Evolutionary conservation across 2,113 vertebrate species (phyloP).

Genomic region (Dolichotis patagonum): DNA sequence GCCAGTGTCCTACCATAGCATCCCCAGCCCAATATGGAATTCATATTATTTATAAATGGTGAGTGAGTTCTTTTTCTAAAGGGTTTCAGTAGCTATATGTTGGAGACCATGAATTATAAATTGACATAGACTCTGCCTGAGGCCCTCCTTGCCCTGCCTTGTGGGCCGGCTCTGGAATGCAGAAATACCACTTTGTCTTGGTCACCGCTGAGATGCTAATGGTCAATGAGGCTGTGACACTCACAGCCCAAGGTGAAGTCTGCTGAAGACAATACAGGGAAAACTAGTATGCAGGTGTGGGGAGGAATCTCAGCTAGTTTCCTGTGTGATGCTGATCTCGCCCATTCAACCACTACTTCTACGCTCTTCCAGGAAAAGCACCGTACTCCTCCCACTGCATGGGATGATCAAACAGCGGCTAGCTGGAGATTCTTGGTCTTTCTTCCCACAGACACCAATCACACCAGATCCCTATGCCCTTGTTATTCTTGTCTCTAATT

Average conservation of each 20-base stretch:
- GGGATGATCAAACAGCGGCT: not conserved
- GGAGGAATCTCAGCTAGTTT: not conserved
- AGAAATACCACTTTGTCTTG: not conserved
- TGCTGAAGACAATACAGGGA: not conserved
- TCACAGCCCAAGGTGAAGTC: not conserved
- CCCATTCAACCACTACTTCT: not conserved
- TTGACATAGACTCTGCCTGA: not conserved
- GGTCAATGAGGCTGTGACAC: not conserved
- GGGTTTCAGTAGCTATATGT: not conserved
- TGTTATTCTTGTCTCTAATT: not conserved
- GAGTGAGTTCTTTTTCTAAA: not conserved
- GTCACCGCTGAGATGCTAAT: not conserved
- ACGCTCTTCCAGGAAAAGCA: not conserved
- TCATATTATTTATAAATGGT: too few relatives aligned
- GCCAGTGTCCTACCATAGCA: not conserved
- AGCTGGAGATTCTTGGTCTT: not conserved
- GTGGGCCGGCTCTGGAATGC: not conserved
- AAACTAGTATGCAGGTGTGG: not conserved
- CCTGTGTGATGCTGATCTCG: not conserved
- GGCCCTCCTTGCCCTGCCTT: not conserved
- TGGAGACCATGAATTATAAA: not conserved
- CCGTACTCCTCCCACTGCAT: too few relatives aligned
- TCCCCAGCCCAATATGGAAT: too few relatives aligned
- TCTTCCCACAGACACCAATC: not conserved
- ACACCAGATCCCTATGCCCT: not conserved